Evolutionary conservation across 2,888 invertebrate genomes (phyloP).

Genomic region (Epinotia nisella): DNA sequence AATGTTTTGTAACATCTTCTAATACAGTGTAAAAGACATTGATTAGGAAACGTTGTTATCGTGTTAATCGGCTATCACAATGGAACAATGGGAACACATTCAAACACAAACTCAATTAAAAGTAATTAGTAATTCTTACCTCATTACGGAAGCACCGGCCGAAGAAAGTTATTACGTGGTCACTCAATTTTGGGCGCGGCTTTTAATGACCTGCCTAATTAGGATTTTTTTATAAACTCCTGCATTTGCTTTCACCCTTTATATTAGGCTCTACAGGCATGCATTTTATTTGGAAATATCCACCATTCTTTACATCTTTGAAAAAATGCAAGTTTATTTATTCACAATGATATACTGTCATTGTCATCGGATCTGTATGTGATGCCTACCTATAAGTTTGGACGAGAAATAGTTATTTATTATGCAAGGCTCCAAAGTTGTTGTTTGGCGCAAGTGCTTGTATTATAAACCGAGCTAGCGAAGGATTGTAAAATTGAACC

Average conservation of each 20-base stretch:
- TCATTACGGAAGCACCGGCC: slow-evolving; percentile 54
- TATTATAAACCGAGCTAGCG: too few species aligned
- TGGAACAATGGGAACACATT: slow-evolving; percentile 57
- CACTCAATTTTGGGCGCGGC: slow-evolving; percentile 53
- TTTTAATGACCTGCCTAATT: neutral
- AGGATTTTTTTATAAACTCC: neutral
- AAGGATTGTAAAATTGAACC: too few species aligned
- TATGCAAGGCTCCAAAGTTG: too few species aligned
- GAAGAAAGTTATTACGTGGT: slow-evolving; percentile 56
- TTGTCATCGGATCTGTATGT: too few species aligned
- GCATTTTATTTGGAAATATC: too few species aligned
- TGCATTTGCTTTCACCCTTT: neutral
- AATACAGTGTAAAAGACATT: slow-evolving; percentile 39
- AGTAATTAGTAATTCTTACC: slow-evolving; percentile 63
- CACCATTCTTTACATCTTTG: too few species aligned
- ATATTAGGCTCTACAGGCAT: neutral
- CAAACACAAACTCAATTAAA: slow-evolving; percentile 52
- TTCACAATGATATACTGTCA: too few species aligned
- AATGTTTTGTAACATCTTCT: too few species aligned
- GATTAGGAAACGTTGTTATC: slow-evolving; percentile 52
- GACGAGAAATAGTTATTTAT: too few species aligned
- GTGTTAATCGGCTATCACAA: slow-evolving; percentile 61
- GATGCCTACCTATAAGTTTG: too few species aligned
- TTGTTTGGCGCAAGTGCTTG: too few species aligned
- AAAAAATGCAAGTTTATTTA: too few species aligned